Base-by-base conservation (phyloP, 2,797 vertebrate species). In the Clarias fuscus region DNA sequence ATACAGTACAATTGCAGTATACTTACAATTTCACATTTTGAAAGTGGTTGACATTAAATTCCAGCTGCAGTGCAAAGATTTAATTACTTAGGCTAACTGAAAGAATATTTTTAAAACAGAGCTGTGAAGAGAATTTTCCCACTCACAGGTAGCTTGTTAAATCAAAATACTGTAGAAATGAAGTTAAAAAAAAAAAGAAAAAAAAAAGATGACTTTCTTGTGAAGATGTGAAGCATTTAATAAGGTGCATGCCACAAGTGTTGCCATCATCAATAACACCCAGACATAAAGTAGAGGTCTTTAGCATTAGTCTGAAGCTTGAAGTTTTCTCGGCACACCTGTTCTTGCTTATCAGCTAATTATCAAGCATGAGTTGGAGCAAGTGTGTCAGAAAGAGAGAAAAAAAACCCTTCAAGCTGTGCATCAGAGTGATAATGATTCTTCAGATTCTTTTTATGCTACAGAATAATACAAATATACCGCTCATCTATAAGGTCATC, bases 281-380 rank as follows among this genome's bases (percentile, higher is more conserved):
- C 27, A 59, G 27, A 56, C 27, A 78, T 58, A 59, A 78, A 78
- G 53, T 61, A 59, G 18, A 78, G 18, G 5, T 33, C 27, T 59
- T 77, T 33, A 61, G 73, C n/a, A 76, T 56, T 56, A 77, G 48
- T 30, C 30, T 77, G 15, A 76, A 53, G 73, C 3, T 30, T 56
- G 43, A 77, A 18, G 17, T 18, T 76, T 56, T 56, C 53, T 77
- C 48, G 10, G 53, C 73, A 77, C 48, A 77, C 73, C 73, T 56
- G 53, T 77, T 59, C 56, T 59, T 77, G 27, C 20, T 77, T 77
- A 75, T 75, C 72, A 75, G 72, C 24, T 75, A 75, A 58, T 77
- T 77, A 78, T 78, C 76, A 78, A 59, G 56, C 1, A 61, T 37
- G 76, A 33, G 56, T 13, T 33, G 56, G 30, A 78, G 33, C 27